Conservation (phyloP, 92 coral and sea anemone species). For the Siderastrea siderea region DNA sequence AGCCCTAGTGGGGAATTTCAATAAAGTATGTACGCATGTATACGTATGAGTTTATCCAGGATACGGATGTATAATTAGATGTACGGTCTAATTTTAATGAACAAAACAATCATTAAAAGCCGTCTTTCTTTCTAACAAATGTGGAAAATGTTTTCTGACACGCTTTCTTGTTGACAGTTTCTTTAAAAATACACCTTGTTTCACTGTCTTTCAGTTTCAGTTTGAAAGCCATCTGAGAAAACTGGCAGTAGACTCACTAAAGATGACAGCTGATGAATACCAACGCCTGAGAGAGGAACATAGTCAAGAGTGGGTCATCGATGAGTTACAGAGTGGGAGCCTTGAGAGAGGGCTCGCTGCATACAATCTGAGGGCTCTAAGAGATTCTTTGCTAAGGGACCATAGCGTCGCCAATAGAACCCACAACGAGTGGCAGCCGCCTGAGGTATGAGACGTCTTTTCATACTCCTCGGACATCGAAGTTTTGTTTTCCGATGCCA, state of each 20-base stretch:
- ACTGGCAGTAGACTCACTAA: conserved; percentile 30
- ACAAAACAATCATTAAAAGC: too few species aligned
- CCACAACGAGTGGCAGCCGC: conserved; percentile 36
- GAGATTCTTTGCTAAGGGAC: conserved; percentile 20
- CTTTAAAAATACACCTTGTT: too few species aligned
- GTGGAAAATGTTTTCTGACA: too few species aligned
- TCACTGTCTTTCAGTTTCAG: conserved; percentile 1
- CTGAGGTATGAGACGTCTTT: conserved; percentile 31
- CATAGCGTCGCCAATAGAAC: conserved; percentile 17
- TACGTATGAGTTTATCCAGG: too few species aligned
- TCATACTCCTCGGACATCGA: too few species aligned
- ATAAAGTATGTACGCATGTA: too few species aligned
- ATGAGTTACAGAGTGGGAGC: conserved; percentile 11
- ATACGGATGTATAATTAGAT: too few species aligned
- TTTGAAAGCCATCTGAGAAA: conserved; percentile 28
- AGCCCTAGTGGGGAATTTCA: too few species aligned
- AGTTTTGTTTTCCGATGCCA: not conserved
- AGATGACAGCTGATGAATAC: conserved; percentile 63
- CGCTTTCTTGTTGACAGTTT: too few species aligned
- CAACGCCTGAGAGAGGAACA: not conserved
- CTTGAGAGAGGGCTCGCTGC: not conserved
- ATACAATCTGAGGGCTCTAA: conserved; percentile 21
- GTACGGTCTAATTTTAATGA: too few species aligned
- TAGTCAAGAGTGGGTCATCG: conserved; percentile 34
- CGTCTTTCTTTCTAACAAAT: not conserved